phyloP scores from a whole-genome alignment of 2,113 vertebrate genomes.

The Eidolon helvum region DNA sequence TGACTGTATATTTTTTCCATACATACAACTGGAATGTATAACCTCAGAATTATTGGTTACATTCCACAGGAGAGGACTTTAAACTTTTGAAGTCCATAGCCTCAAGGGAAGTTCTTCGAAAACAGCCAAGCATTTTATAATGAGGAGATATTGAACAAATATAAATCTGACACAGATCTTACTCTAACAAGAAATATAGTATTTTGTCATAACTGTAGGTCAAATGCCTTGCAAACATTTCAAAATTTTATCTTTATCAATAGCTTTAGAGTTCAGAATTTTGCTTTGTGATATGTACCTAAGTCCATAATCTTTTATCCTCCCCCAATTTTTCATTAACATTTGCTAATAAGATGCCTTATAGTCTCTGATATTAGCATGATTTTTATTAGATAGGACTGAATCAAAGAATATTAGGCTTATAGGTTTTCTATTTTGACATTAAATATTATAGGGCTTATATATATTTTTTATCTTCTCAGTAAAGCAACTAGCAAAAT shows the following conservation, averaged over 20 bases:
- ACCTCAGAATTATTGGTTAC: not conserved
- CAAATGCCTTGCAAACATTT: not conserved
- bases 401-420: not conserved
- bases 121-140: not conserved
- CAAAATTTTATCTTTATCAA: not conserved
- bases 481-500: constrained; percentile 35
- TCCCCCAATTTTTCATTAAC: not conserved
- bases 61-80: not conserved
- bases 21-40: not conserved
- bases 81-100: not conserved
- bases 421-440: constrained; percentile 28
- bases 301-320: not conserved
- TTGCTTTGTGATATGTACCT: not conserved
- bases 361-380: not conserved
- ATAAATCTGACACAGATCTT: not conserved
- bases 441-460: constrained; percentile 28
- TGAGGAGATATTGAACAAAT: not conserved
- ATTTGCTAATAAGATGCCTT: not conserved
- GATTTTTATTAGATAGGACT: constrained; percentile 11
- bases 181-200: not conserved
- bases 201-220: not conserved
- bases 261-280: not conserved
- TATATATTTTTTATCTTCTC: constrained; percentile 22
- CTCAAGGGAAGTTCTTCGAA: not conserved
- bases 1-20: not conserved